A percentile compares a stretch with the other conserved stretches of the same genome.
These are phyloP conservation scores for Callospermophilus lateralis DNA, from an alignment of 2,113 vertebrate genomes.

Conservation along the genomic window DNA sequence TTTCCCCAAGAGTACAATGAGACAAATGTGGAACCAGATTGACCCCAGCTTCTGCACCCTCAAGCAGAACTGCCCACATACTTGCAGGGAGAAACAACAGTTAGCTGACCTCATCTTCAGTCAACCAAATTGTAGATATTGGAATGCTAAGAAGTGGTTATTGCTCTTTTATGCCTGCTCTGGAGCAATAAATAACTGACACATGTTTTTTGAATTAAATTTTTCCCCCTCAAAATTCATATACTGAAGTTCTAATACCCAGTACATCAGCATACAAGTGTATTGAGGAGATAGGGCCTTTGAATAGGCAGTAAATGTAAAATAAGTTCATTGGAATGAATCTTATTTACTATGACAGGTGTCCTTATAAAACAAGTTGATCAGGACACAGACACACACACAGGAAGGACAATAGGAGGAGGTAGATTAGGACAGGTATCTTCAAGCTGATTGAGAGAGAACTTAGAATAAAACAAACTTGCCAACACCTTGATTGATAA, in stretches of 20 bases:
- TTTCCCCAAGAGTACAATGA: background rate
- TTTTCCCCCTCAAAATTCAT: background rate
- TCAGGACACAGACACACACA: background rate
- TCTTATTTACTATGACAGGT: background rate
- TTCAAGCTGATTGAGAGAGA: background rate
- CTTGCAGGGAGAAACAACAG: background rate
- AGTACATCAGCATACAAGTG: background rate
- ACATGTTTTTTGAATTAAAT: accelerated
- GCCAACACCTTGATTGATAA: too few species aligned
- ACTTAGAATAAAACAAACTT: background rate
- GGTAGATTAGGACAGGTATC: background rate
- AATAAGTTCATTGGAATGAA: background rate
- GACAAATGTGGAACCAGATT: background rate
- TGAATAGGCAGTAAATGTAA: background rate
- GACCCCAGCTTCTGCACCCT: background rate
- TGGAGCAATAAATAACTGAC: background rate
- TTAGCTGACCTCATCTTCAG: background rate
- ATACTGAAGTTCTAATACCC: background rate
- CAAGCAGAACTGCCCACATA: background rate
- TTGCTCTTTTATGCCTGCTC: background rate
- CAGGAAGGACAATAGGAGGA: background rate
- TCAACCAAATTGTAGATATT: background rate
- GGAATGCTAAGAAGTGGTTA: background rate
- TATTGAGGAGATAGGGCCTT: background rate
- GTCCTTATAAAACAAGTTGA: background rate